Percentiles rank a stretch among this genome's conserved stretches.
phyloP scores from a whole-genome alignment of 2,113 vertebrate genomes.

The Microcebus griseorufus region DNA sequence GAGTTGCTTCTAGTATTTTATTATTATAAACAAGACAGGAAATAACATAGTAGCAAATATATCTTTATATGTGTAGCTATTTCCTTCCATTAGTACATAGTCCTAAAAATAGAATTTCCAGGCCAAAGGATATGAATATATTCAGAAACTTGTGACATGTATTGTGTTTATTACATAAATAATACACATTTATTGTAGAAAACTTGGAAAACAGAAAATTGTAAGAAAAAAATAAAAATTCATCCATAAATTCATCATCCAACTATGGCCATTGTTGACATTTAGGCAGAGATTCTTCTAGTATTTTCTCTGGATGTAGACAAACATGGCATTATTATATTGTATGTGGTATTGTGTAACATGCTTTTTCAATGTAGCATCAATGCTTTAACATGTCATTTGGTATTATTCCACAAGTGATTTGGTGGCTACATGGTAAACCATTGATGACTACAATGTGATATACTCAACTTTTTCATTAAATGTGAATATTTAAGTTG shows the following conservation, averaged over 20 bases:
- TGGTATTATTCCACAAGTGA: background rate
- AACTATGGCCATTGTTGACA: background rate
- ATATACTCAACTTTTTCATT: slow-evolving; percentile 18
- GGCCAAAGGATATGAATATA: background rate
- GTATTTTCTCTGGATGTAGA: background rate
- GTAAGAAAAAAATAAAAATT: background rate
- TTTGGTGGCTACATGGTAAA: background rate
- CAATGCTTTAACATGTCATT: background rate
- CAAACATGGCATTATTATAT: background rate
- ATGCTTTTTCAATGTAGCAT: background rate
- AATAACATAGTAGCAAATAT: background rate
- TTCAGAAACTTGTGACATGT: background rate
- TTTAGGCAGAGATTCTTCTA: background rate
- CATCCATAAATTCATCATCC: background rate
- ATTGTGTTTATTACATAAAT: slow-evolving; percentile 15
- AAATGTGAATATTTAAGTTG: background rate
- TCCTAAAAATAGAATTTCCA: background rate
- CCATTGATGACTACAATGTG: background rate
- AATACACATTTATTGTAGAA: background rate
- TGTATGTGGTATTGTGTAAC: background rate
- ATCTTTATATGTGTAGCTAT: background rate
- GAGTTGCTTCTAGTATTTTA: background rate
- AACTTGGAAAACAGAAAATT: background rate
- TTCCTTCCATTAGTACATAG: background rate
- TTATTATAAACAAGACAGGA: background rate